phyloP scores from a whole-genome alignment of 2,797 vertebrate species.

The Sarcophilus harrisii region DNA sequence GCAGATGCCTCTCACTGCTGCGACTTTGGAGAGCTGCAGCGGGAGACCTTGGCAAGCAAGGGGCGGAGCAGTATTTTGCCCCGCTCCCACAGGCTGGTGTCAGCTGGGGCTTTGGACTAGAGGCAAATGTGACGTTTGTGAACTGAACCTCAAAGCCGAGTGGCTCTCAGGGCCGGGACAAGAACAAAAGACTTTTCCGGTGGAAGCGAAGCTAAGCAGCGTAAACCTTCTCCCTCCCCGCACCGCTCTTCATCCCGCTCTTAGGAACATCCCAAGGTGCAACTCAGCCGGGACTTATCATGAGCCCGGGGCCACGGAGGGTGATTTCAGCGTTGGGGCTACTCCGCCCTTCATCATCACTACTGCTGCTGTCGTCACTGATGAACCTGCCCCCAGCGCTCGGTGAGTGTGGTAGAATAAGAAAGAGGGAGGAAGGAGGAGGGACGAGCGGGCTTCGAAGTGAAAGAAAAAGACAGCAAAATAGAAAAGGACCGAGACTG shows the following conservation, averaged over 20 bases:
- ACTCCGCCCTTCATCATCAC: not conserved
- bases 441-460: too few species aligned
- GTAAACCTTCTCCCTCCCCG: not conserved
- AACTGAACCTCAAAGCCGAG: not conserved
- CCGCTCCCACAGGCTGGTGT: not conserved
- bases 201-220: not conserved
- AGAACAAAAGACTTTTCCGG: not conserved
- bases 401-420: not conserved
- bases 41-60: not conserved
- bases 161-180: not conserved
- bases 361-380: not conserved
- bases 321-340: not conserved
- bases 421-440: not conserved
- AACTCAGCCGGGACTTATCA: not conserved
- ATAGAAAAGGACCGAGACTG: too few species aligned
- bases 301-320: not conserved
- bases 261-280: not conserved
- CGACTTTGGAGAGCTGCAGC: rapidly evolving
- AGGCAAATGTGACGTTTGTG: not conserved
- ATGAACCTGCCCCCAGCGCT: not conserved
- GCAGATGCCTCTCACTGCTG: not conserved
- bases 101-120: rapidly evolving
- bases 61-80: not conserved
- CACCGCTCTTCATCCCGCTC: not conserved
- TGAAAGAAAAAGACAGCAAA: too few species aligned